A percentile compares a stretch with the other conserved stretches of the same genome.
phyloP scores from a whole-genome alignment of 2,888 invertebrate genomes.

The Drosophila kuntzei region DNA sequence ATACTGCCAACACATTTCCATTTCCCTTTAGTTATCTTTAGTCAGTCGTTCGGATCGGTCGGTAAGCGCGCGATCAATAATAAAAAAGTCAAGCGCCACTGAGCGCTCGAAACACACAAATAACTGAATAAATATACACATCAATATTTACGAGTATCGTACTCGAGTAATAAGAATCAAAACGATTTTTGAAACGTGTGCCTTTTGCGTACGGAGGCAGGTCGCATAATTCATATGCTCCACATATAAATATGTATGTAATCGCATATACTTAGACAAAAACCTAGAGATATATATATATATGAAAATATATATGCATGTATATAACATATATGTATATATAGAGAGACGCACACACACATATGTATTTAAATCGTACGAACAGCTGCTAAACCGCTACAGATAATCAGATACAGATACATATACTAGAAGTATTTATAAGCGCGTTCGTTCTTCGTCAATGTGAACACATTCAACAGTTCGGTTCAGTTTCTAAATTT shows the following conservation, averaged over 20 bases:
- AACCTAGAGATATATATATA: conserved; percentile 16
- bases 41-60: conserved; percentile 81
- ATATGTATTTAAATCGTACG: conserved; percentile 32
- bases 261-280: conserved; percentile 5
- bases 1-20: conserved; percentile 81
- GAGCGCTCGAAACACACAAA: conserved; percentile 28
- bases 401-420: conserved; percentile 78
- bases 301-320: conserved; percentile 15
- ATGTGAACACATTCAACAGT: conserved; percentile 31
- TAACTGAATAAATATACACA: conserved; percentile 23
- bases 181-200: conserved; percentile 47
- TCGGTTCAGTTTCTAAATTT: conserved; percentile 54
- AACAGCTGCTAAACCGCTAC: conserved; percentile 66
- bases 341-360: conserved; percentile 21
- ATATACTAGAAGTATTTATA: conserved; percentile 76
- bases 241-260: conserved; percentile 42
- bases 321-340: conserved; percentile 17
- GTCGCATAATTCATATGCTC: conserved; percentile 51
- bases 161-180: conserved; percentile 26
- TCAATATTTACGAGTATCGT: conserved; percentile 17
- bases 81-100: conserved; percentile 32
- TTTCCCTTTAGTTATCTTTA: conserved; percentile 85
- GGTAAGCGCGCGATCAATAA: conserved; percentile 62
- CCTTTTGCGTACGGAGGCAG: conserved; percentile 52
- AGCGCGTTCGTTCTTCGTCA: conserved; percentile 45